Evolutionary conservation across 2,888 invertebrate species (phyloP).

Genomic region (Tetheella fluctuosa): DNA sequence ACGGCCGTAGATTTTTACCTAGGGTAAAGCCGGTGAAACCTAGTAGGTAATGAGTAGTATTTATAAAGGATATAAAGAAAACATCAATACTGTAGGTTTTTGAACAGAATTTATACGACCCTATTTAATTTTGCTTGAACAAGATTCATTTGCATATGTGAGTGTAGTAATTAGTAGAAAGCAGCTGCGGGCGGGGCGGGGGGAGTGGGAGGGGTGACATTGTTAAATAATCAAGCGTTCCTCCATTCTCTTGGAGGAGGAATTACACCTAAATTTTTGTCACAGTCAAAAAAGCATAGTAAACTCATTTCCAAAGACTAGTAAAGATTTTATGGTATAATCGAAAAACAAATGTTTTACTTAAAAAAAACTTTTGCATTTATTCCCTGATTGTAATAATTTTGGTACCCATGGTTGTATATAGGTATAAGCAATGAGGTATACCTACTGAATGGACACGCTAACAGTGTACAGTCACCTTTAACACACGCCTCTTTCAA

Average conservation of each 20-base stretch:
- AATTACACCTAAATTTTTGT: neutral
- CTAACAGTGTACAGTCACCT: too few relatives aligned
- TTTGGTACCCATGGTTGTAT: too few relatives aligned
- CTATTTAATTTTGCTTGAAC: conserved; percentile 24
- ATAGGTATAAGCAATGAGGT: too few relatives aligned
- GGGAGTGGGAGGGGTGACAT: conserved; percentile 18
- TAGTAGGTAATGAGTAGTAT: neutral
- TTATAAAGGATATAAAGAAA: neutral
- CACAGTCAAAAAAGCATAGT: neutral
- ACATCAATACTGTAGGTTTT: neutral
- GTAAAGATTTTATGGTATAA: neutral
- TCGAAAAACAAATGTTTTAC: too few relatives aligned
- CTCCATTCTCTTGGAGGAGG: conserved; percentile 8
- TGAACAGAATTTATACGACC: neutral
- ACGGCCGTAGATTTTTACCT: too few relatives aligned
- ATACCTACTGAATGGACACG: too few relatives aligned
- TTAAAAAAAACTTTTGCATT: too few relatives aligned
- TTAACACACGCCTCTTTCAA: too few relatives aligned
- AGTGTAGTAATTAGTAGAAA: conserved; percentile 20
- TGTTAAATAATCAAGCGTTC: conserved; percentile 16
- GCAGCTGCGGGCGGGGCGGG: conserved; percentile 18
- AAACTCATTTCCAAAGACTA: neutral
- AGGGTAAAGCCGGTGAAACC: too few relatives aligned
- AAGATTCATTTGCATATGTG: conserved; percentile 27
- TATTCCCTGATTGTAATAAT: too few relatives aligned